Percentiles rank a stretch among this genome's conserved stretches.
These are phyloP conservation scores for Eulemur coronatus DNA, from an alignment of 2,797 vertebrate species.

Conservation along the genomic window DNA sequence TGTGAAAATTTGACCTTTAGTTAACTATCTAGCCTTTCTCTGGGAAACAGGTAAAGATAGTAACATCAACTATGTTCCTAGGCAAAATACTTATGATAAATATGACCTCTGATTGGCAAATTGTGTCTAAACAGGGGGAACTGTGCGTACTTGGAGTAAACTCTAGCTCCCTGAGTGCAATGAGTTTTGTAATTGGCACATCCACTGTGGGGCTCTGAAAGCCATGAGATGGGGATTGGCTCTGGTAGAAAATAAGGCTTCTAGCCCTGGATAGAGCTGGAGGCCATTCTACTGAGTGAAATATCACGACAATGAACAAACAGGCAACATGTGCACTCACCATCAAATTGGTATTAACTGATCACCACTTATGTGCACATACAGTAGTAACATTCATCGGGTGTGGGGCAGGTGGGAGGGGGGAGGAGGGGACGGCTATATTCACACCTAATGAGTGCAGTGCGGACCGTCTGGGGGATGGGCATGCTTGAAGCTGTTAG, in stretches of 20 bases:
- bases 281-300: too few species aligned
- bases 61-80: neutral
- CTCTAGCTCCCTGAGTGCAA: neutral
- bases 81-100: neutral
- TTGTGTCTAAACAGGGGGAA: neutral
- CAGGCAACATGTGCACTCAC: fast-evolving
- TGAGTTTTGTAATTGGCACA: neutral
- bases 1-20: neutral
- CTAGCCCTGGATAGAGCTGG: too few species aligned
- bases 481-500: too few species aligned
- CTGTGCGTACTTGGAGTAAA: neutral
- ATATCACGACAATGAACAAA: too few species aligned
- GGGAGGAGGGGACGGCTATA: too few species aligned
- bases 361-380: too few species aligned
- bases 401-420: too few species aligned
- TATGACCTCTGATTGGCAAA: neutral
- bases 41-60: neutral
- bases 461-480: too few species aligned
- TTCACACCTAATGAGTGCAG: too few species aligned
- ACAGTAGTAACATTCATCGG: too few species aligned
- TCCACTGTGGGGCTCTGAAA: neutral
- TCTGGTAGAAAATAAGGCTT: neutral
- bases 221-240: fast-evolving
- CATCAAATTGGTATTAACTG: too few species aligned
- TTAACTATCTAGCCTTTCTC: neutral